Base-by-base conservation (phyloP, 2,113 vertebrate genomes). In the Ochotona princeps region DNA sequence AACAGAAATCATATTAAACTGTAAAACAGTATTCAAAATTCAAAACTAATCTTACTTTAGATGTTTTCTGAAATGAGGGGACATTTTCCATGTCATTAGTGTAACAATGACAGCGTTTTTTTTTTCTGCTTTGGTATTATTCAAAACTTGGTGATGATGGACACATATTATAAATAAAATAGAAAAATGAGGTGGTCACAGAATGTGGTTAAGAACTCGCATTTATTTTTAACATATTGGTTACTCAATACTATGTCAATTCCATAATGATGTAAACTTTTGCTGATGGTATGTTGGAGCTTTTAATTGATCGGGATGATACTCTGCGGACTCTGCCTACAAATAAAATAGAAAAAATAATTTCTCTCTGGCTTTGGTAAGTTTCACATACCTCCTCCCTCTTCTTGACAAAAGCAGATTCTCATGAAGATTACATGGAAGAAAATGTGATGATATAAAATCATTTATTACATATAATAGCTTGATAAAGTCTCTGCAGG, bases 1-100 rank as follows among this genome's bases (percentile, higher is more conserved):
- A 97, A 97, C 84, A 97, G 98, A 98, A 98, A 98, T 97, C 98
- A 98, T 97, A 94, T 94, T 92, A 94, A 97, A 97, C 94, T 82
- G 90, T 97, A 97, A 97, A 98, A 98, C 94, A 96, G 98, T 97
- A 98, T 98, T 97, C 97, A 95, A 97, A 98, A 97, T 98, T 98
- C 97, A 97, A 96, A 97, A 97, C 97, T 96, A 97, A 92, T 94
- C 83, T 91, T 98, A 94, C 96, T 96, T 98, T 97, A 96, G 96
- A 95, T 96, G 89, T 82, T 95, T 97, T 97, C 91, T 97, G 97
- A 98, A 98, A 98, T 94, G 95, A 95, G 92, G 73, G 97, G 96
- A 97, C 73, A 91, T 80, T 96, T 96, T 97, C 92, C 38, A 54
- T 69, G 28, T 54, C 85, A 93, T 85, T 90, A 84, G 96, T 97